A percentile compares a stretch with the other conserved stretches of the same genome.
phyloP scores from a whole-genome alignment of 2,888 invertebrate genomes.

The Lithophane socia region DNA sequence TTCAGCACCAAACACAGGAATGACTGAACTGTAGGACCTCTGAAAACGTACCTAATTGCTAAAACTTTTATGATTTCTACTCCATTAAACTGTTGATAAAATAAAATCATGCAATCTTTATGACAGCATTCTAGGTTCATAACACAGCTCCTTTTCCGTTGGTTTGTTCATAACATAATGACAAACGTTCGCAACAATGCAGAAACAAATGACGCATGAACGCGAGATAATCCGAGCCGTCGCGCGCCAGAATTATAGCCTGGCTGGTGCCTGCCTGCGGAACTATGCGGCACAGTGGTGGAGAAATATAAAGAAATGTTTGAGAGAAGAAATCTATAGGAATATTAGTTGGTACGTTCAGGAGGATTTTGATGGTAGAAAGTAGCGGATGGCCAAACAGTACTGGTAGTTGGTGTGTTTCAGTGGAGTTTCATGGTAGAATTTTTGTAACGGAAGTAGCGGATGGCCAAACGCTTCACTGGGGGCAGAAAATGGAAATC shows the following conservation, averaged over 20 bases:
- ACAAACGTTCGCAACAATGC: slow-evolving; percentile 32
- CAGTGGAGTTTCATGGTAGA: too few species aligned
- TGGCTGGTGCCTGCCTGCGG: not conserved
- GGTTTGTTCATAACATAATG: slow-evolving; percentile 25
- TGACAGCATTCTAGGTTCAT: not conserved
- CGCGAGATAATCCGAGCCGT: slow-evolving; percentile 58
- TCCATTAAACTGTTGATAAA: not conserved
- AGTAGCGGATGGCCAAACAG: not conserved
- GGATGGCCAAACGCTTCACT: too few species aligned
- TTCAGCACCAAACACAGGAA: not conserved
- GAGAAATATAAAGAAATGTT: not conserved
- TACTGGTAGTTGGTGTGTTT: too few species aligned
- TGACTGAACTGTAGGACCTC: not conserved
- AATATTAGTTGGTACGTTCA: not conserved
- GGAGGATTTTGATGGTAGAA: not conserved
- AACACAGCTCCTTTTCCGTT: not conserved
- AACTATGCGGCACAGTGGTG: not conserved
- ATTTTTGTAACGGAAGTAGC: too few species aligned
- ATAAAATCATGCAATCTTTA: not conserved
- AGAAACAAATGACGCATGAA: slow-evolving; percentile 64
- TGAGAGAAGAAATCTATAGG: not conserved
- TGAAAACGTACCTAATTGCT: not conserved
- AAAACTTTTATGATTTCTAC: not conserved
- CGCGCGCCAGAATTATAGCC: slow-evolving; percentile 51
- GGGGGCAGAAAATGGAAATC: too few species aligned